phyloP scores from a whole-genome alignment of 2,797 vertebrate species.

The Acanthurus lineatus region DNA sequence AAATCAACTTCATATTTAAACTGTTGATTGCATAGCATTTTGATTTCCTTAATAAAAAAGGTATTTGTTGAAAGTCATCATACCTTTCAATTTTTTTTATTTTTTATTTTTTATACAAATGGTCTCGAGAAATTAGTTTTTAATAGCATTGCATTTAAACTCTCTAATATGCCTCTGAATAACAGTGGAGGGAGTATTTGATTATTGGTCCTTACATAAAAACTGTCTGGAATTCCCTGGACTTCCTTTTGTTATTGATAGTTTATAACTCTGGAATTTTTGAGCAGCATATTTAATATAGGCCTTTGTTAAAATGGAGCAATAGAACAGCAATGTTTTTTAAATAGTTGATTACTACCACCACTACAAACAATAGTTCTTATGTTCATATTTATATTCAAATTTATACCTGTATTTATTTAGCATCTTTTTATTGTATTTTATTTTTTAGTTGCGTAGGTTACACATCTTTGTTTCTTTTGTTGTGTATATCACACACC shows the following conservation, averaged over 20 bases:
- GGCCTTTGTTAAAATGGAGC: constrained; percentile 32
- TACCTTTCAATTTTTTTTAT: background rate
- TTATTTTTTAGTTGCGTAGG: too few relatives aligned
- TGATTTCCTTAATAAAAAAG: too few relatives aligned
- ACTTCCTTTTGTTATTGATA: constrained; percentile 26
- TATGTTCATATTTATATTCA: too few relatives aligned
- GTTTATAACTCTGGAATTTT: constrained; percentile 23
- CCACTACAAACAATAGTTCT: too few relatives aligned
- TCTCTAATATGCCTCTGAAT: constrained; percentile 4
- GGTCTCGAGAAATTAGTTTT: constrained; percentile 19
- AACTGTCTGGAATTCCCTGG: constrained; percentile 42
- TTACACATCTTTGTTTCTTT: too few relatives aligned
- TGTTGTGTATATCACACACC: too few relatives aligned
- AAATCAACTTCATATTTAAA: too few relatives aligned
- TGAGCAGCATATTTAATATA: constrained; percentile 22
- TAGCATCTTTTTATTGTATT: too few relatives aligned
- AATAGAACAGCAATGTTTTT: constrained; percentile 28
- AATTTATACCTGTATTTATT: too few relatives aligned
- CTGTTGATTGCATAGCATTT: too few relatives aligned
- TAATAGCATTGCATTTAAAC: constrained; percentile 28
- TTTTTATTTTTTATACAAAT: background rate
- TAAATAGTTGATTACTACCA: too few relatives aligned
- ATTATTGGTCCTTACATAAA: constrained; percentile 11
- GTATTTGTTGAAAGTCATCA: constrained; percentile 1
- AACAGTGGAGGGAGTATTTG: constrained; percentile 26